Percentiles rank a stretch among this genome's conserved stretches.
Conservation (phyloP, 1,140 invertebrate species). For the Papilio machaon region DNA sequence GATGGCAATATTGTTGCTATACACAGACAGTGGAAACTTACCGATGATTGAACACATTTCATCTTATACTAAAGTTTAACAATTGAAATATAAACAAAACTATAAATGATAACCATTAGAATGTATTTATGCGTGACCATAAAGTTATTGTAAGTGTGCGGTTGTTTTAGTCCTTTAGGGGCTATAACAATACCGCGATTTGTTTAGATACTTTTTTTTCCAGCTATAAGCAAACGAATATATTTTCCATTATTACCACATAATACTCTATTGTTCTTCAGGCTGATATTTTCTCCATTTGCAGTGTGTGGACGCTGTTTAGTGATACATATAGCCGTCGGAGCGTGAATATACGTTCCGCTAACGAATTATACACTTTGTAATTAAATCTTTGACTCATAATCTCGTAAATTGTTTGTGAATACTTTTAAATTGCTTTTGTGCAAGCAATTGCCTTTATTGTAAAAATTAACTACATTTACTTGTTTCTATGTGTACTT, state of each 20-base stretch:
- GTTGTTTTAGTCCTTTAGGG: slow-evolving; percentile 63
- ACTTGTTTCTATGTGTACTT: not conserved
- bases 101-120: slow-evolving; percentile 44
- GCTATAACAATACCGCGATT: slow-evolving; percentile 78
- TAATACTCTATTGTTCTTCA: slow-evolving; percentile 80
- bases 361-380: slow-evolving; percentile 59
- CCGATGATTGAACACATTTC: not conserved
- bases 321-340: slow-evolving; percentile 70
- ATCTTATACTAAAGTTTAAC: not conserved
- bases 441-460: slow-evolving; percentile 28
- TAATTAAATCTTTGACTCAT: slow-evolving; percentile 56
- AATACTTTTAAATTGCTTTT: slow-evolving; percentile 33
- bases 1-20: not conserved
- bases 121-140: slow-evolving; percentile 60
- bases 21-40: not conserved
- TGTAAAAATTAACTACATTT: slow-evolving; percentile 18
- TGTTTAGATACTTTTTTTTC: slow-evolving; percentile 79
- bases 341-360: slow-evolving; percentile 58
- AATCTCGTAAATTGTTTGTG: slow-evolving; percentile 19
- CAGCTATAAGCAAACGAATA: slow-evolving; percentile 77
- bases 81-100: slow-evolving; percentile 27
- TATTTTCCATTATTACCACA: slow-evolving; percentile 81
- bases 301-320: slow-evolving; percentile 68
- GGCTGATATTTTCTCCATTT: slow-evolving; percentile 76
- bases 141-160: slow-evolving; percentile 62